Evolutionary conservation across 2,113 vertebrate species (phyloP).

Genomic region (Chionomys nivalis): DNA sequence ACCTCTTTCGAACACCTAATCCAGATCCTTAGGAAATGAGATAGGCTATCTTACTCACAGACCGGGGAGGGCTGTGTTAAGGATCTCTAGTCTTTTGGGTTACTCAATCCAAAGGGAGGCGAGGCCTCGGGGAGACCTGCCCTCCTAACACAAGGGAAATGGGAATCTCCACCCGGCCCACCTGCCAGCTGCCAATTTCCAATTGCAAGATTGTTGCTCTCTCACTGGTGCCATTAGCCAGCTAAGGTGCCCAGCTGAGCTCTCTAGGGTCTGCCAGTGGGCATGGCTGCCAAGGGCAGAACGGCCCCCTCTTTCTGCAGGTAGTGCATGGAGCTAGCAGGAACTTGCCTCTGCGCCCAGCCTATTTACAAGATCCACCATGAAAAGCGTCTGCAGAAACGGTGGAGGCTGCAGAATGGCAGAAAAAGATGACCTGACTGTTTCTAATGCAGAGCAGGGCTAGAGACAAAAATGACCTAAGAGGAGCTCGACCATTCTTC

Average conservation of each 20-base stretch:
- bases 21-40: background rate
- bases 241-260: background rate
- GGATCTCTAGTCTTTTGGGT: background rate
- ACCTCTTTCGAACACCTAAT: background rate
- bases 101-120: background rate
- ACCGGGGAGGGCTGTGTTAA: background rate
- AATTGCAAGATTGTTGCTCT: background rate
- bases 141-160: background rate
- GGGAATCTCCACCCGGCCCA: background rate
- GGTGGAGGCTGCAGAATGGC: background rate
- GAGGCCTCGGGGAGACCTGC: background rate
- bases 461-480: constrained; percentile 18
- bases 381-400: background rate
- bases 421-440: constrained; percentile 24
- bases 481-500: constrained; percentile 40
- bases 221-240: background rate
- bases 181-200: background rate
- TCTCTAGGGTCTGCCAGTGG: background rate
- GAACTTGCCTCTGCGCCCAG: background rate
- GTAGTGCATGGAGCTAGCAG: constrained; percentile 4
- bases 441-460: constrained; percentile 2
- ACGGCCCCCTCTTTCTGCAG: background rate
- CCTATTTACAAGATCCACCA: constrained; percentile 60
- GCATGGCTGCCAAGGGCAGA: background rate
- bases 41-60: background rate